A percentile compares a stretch with the other conserved stretches of the same genome.
phyloP scores from a whole-genome alignment of 2,113 vertebrate species.

The Cavia porcellus region DNA sequence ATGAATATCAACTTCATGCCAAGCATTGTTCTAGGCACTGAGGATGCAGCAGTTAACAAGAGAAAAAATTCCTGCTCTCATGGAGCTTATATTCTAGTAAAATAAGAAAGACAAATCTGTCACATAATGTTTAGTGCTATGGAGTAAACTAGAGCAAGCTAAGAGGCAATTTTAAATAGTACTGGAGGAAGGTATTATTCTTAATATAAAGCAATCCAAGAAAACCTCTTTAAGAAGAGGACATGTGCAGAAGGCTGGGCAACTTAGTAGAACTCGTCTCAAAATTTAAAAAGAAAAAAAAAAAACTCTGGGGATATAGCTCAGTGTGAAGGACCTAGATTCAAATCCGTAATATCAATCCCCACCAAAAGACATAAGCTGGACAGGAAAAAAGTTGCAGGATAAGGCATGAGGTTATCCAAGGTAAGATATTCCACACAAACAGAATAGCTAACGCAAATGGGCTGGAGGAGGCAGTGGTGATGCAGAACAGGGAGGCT shows the following conservation, averaged over 20 bases:
- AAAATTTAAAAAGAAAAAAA: not conserved
- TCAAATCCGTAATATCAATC: not conserved
- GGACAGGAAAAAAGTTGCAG: slow-evolving; percentile 17
- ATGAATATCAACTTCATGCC: slow-evolving; percentile 16
- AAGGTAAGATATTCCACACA: slow-evolving; percentile 26
- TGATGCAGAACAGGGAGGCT: not conserved
- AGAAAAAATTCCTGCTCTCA: slow-evolving; percentile 61
- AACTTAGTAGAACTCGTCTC: not conserved
- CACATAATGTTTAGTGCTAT: not conserved
- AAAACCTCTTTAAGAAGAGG: slow-evolving; percentile 18
- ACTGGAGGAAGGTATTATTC: not conserved
- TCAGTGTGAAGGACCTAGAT: not conserved
- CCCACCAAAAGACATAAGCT: not conserved
- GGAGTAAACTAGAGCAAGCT: slow-evolving; percentile 55
- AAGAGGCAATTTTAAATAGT: not conserved
- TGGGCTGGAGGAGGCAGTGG: not conserved
- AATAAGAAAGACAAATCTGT: slow-evolving; percentile 54
- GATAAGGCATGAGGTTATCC: not conserved
- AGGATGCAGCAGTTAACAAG: slow-evolving; percentile 47
- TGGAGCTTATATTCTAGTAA: slow-evolving; percentile 46
- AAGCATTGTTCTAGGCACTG: slow-evolving; percentile 51
- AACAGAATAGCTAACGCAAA: slow-evolving; percentile 60
- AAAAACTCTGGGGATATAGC: not conserved
- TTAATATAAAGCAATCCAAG: not conserved
- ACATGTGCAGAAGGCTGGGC: not conserved